Evolutionary conservation across 2,113 vertebrate genomes (phyloP).

Genomic region (Silurus glanis): DNA sequence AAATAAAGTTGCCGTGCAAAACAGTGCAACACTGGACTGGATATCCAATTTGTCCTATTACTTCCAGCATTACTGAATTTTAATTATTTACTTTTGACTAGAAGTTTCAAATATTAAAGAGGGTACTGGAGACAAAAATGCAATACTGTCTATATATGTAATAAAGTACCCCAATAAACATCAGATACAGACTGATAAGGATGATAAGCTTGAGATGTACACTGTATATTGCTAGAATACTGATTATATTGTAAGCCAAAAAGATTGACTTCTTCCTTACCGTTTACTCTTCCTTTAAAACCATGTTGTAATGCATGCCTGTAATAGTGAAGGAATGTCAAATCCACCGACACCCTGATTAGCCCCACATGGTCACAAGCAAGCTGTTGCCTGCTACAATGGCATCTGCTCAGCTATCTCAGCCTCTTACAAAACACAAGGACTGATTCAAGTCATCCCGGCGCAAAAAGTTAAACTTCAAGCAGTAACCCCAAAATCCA

Average conservation of each 20-base stretch:
- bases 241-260: not conserved
- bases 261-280: not conserved
- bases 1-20: not conserved
- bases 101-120: not conserved
- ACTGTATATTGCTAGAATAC: not conserved
- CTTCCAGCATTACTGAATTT: not conserved
- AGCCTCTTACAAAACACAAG: not conserved
- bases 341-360: constrained; percentile 9
- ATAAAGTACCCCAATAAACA: not conserved
- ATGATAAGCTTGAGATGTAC: not conserved
- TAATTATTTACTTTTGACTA: not conserved
- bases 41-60: not conserved
- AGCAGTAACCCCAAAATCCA: not conserved
- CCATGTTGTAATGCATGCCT: not conserved
- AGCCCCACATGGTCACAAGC: constrained; percentile 6
- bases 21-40: not conserved
- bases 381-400: not conserved
- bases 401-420: constrained; percentile 10
- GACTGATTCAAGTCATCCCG: not conserved
- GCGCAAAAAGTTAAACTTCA: not conserved
- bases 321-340: not conserved
- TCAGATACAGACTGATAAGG: not conserved
- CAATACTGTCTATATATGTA: not conserved
- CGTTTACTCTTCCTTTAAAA: not conserved
- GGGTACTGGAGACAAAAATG: not conserved